Evolutionary conservation across 2,113 vertebrate species (phyloP).

Genomic region (Leiothrix lutea): DNA sequence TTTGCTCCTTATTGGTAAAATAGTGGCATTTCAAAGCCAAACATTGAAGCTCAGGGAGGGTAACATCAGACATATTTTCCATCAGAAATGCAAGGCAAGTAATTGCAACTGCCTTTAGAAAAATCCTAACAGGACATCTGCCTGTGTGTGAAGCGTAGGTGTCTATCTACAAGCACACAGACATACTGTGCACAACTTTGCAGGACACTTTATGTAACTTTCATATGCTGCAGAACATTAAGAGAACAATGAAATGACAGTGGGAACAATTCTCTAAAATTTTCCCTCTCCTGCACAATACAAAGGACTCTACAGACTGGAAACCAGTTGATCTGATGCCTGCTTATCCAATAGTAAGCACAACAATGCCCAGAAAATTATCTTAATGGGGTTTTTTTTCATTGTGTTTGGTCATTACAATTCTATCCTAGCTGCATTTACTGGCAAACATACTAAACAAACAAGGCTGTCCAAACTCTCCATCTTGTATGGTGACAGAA

Average conservation of each 20-base stretch:
- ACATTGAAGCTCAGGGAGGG: background rate
- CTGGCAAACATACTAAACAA: conserved; percentile 52
- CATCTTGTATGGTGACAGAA: background rate
- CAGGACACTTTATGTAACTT: conserved; percentile 28
- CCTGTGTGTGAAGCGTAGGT: background rate
- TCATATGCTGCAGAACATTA: background rate
- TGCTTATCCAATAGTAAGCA: background rate
- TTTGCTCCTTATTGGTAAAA: background rate
- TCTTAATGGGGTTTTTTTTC: background rate
- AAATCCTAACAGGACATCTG: conserved; percentile 33
- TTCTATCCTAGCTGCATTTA: conserved; percentile 15
- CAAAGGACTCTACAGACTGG: background rate
- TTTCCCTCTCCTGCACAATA: background rate
- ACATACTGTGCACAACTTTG: background rate
- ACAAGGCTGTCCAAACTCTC: conserved; percentile 33
- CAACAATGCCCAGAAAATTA: conserved; percentile 27
- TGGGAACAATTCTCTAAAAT: background rate
- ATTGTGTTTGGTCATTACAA: background rate
- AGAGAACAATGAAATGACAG: background rate
- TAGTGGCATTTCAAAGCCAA: background rate
- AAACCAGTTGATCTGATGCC: background rate
- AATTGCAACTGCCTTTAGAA: background rate
- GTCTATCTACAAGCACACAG: background rate
- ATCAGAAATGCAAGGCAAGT: conserved; percentile 7
- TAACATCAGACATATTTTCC: conserved; percentile 26